phyloP scores from a whole-genome alignment of 1,140 invertebrate species.

The Solen grandis region DNA sequence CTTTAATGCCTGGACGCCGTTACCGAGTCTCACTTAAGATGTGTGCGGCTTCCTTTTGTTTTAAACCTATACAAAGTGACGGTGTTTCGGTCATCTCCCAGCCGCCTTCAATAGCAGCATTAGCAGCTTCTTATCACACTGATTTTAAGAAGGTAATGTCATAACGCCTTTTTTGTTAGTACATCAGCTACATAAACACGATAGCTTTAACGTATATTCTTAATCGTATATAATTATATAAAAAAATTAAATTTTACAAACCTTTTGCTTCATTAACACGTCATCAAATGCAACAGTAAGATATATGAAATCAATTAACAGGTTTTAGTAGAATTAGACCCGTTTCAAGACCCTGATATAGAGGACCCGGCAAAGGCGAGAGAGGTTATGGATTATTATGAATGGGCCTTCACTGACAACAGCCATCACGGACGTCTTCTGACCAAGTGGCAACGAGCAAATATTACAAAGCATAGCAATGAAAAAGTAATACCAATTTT shows the following conservation, averaged over 20 bases:
- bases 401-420: slow-evolving; percentile 52
- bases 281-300: neutral
- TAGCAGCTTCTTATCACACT: slow-evolving; percentile 4
- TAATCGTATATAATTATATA: too few relatives aligned
- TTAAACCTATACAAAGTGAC: slow-evolving; percentile 43
- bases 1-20: slow-evolving; percentile 20
- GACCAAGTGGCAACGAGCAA: neutral
- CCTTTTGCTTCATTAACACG: too few relatives aligned
- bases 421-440: neutral
- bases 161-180: too few relatives aligned
- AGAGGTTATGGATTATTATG: slow-evolving; percentile 43
- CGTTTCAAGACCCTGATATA: slow-evolving; percentile 54
- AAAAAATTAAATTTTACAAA: too few relatives aligned
- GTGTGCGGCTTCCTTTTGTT: slow-evolving; percentile 50
- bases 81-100: slow-evolving; percentile 47
- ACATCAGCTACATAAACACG: too few relatives aligned
- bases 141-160: neutral
- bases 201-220: too few relatives aligned
- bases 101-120: slow-evolving; percentile 30
- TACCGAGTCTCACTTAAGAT: slow-evolving; percentile 47
- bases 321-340: slow-evolving; percentile 14
- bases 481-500: too few relatives aligned
- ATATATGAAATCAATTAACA: neutral
- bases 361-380: neutral
- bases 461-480: too few relatives aligned